Evolutionary conservation across 1,140 invertebrate species (phyloP).

Genomic region (Elymnias hypermnestra): DNA sequence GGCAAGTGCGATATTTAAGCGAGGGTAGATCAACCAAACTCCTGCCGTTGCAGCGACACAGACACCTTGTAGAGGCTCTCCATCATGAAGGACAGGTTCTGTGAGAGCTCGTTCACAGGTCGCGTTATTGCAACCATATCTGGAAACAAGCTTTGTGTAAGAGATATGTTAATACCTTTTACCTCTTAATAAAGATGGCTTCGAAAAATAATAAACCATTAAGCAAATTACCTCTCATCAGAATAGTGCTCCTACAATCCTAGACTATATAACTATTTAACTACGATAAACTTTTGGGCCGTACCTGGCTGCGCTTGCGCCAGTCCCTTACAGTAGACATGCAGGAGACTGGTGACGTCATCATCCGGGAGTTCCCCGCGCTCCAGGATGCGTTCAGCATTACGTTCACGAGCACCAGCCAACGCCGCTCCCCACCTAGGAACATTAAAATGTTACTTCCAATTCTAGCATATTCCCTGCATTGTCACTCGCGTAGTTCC

Average conservation of each 20-base stretch:
- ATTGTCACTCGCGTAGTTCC: too few relatives aligned
- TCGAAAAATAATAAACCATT: too few relatives aligned
- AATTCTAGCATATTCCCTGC: too few relatives aligned
- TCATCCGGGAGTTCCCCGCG: conserved; percentile 73
- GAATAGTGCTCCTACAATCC: too few relatives aligned
- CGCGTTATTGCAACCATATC: conserved; percentile 81
- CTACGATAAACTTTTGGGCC: not conserved
- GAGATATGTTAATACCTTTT: too few relatives aligned
- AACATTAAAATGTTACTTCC: not conserved
- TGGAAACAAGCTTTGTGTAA: too few relatives aligned
- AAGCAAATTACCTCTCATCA: too few relatives aligned
- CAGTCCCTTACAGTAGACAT: conserved; percentile 80
- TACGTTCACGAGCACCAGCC: conserved; percentile 54
- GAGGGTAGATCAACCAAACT: conserved; percentile 54
- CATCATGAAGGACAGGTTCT: conserved; percentile 79
- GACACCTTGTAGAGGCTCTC: conserved; percentile 80
- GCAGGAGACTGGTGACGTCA: conserved; percentile 80
- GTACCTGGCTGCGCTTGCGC: conserved; percentile 79
- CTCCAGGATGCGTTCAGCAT: conserved; percentile 60
- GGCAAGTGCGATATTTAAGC: too few relatives aligned
- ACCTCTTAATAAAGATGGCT: too few relatives aligned
- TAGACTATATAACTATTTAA: too few relatives aligned
- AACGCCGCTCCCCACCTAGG: conserved; percentile 60
- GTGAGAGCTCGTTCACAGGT: conserved; percentile 77
- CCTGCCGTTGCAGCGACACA: conserved; percentile 53